Conservation (phyloP, 2,797 vertebrate genomes). For the Falco cherrug region DNA sequence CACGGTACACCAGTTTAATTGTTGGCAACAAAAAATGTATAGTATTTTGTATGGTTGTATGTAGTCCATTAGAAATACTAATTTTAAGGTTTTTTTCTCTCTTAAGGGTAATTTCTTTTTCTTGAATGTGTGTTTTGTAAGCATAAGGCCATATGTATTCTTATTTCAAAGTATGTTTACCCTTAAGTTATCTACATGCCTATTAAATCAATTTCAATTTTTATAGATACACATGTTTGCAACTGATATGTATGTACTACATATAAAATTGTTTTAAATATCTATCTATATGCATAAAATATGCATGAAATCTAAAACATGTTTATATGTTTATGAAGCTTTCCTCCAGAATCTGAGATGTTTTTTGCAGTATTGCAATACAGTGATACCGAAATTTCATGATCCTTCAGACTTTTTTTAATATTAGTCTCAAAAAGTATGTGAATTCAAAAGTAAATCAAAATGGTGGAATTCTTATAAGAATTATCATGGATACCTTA, state of each 20-base stretch:
- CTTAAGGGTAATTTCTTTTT: neutral
- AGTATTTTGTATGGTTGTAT: neutral
- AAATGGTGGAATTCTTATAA: neutral
- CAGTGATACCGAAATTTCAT: neutral
- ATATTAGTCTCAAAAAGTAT: neutral
- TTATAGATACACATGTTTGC: neutral
- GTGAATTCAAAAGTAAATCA: neutral
- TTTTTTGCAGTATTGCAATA: neutral
- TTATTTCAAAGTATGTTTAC: neutral
- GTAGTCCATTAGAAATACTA: neutral
- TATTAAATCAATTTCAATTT: neutral
- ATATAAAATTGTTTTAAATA: neutral
- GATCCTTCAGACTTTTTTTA: neutral
- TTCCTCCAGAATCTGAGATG: neutral
- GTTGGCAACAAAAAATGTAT: constrained; percentile 77
- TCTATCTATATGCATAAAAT: neutral
- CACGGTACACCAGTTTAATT: constrained; percentile 80
- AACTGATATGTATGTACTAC: neutral
- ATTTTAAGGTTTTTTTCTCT: neutral
- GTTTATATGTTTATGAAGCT: neutral
- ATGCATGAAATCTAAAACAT: neutral
- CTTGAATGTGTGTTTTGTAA: neutral
- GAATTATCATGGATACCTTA: neutral
- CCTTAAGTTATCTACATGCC: neutral
- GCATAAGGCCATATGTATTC: neutral